Base-by-base conservation (phyloP, 2,113 vertebrate genomes). In the Petroica traversi region DNA sequence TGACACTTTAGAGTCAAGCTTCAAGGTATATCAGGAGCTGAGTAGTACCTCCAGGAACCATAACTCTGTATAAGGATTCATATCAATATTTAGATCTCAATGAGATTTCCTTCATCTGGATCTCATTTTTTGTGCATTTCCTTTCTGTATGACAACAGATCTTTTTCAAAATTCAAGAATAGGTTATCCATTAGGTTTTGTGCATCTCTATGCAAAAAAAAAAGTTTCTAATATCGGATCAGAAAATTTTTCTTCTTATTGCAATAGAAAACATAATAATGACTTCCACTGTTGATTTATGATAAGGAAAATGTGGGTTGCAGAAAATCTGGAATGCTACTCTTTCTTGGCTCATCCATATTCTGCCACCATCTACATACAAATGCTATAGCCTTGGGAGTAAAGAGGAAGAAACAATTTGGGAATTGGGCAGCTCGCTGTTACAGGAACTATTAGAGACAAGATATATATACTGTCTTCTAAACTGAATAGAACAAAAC, bases 291-390 rank as follows among this genome's bases (percentile, higher is more conserved):
- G 63, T 69, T 90, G n/a, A 51, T 74, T 22, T 14, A 36, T 63
- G 51, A n/a, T 48, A 75, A 81, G 69, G 28, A 87, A 74, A 83
- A 93, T 33, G 52, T 85, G 69, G 29, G 63, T 20, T 81, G 67
- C 80, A 86, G 55, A 71, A 89, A 94, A 85, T 83, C 77, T 91
- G 86, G 57, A 95, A 82, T 55, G 67, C 62, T 94, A 34, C 43
- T 52, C 48, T 51, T 54, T 85, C 84, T 89, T 94, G 94, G 67
- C 51, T 96, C 33, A 74, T 88, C 38, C 25, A 18, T 59, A 22
- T n/a, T 83, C 43, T 91, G 51, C 29, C 43, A 77, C 74, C 83
- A 89, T 96, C 92, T 88, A 75, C 51, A 77, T 38, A 18, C 62
- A 67, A 74, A 8, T 73, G 31, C 24, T 82, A 52, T 80, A 51